These are phyloP conservation scores for Acanthopleura granulata DNA, from an alignment of 2,888 invertebrate species.

Conservation along the genomic window DNA sequence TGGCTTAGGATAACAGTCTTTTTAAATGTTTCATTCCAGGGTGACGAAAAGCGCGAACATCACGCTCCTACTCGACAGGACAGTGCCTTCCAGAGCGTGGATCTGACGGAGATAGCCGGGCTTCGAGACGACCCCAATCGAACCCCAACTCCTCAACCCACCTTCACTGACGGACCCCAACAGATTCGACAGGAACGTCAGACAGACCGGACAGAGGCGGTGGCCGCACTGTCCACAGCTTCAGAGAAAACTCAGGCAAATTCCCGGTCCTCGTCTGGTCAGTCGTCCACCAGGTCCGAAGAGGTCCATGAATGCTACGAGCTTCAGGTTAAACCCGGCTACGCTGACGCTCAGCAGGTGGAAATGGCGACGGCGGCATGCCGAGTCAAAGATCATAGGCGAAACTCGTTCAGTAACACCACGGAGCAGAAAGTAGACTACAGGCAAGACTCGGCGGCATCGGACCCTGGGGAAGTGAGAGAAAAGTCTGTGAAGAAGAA, in stretches of 20 bases:
- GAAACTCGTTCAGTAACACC: neutral
- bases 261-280: neutral
- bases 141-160: slow-evolving; percentile 11
- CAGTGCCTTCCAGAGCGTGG: slow-evolving; percentile 13
- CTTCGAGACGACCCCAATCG: slow-evolving; percentile 8
- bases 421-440: neutral
- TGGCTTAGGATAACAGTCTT: neutral
- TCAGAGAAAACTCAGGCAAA: neutral
- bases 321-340: slow-evolving; percentile 8
- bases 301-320: neutral
- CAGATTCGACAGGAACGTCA: neutral
- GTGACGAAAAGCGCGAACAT: slow-evolving; percentile 1
- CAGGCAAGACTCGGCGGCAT: neutral
- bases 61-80: neutral
- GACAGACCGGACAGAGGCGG: neutral
- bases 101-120: slow-evolving; percentile 9
- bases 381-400: neutral
- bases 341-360: neutral
- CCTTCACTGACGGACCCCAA: slow-evolving; percentile 1
- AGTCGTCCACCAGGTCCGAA: neutral
- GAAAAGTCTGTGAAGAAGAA: slow-evolving; percentile 9
- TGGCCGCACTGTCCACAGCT: neutral
- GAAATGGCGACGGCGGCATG: slow-evolving; percentile 4
- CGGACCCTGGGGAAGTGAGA: slow-evolving; percentile 6
- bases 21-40: neutral